These are phyloP conservation scores for Callionymus lyra DNA, from an alignment of 2,113 vertebrate genomes.

Conservation along the genomic window DNA sequence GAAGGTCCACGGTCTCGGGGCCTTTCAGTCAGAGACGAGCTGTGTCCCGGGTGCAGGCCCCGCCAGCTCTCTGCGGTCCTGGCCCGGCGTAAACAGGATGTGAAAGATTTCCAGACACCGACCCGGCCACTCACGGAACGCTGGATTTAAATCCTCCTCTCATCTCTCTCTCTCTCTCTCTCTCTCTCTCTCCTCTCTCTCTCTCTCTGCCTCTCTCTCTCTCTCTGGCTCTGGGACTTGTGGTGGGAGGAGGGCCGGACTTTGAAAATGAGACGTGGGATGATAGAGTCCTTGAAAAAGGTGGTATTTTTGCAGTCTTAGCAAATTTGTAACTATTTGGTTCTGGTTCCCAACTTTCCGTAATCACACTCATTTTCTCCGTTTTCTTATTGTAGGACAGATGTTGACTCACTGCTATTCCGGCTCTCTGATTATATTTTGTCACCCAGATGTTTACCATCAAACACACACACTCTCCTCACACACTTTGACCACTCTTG, in stretches of 20 bases:
- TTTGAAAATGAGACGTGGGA: constrained; percentile 60
- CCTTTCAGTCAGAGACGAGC: constrained; percentile 36
- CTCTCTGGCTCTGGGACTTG: constrained; percentile 64
- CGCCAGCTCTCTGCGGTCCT: constrained; percentile 62
- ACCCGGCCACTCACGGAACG: constrained; percentile 63
- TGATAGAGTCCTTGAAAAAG: constrained; percentile 57
- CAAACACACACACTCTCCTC: constrained; percentile 9
- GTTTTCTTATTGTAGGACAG: constrained; percentile 27
- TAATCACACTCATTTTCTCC: constrained; percentile 38
- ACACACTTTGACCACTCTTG: constrained; percentile 46
- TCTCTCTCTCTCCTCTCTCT: constrained; percentile 50
- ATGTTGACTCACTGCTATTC: constrained; percentile 36
- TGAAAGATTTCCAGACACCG: constrained; percentile 70
- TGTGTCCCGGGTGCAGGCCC: constrained; percentile 49
- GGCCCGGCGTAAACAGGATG: constrained; percentile 74
- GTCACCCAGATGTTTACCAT: constrained; percentile 33
- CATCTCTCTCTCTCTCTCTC: constrained; percentile 43
- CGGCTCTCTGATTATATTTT: constrained; percentile 28
- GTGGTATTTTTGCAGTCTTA: constrained; percentile 58
- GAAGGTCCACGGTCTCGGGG: constrained; percentile 33
- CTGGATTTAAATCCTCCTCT: constrained; percentile 68
- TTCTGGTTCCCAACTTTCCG: constrained; percentile 40
- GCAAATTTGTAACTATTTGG: constrained; percentile 61
- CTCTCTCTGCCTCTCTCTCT: constrained; percentile 18
- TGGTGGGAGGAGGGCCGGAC: constrained; percentile 60